A percentile compares a stretch with the other conserved stretches of the same genome.
phyloP scores from a whole-genome alignment of 2,113 vertebrate species.

The Paramormyrops kingsleyae region DNA sequence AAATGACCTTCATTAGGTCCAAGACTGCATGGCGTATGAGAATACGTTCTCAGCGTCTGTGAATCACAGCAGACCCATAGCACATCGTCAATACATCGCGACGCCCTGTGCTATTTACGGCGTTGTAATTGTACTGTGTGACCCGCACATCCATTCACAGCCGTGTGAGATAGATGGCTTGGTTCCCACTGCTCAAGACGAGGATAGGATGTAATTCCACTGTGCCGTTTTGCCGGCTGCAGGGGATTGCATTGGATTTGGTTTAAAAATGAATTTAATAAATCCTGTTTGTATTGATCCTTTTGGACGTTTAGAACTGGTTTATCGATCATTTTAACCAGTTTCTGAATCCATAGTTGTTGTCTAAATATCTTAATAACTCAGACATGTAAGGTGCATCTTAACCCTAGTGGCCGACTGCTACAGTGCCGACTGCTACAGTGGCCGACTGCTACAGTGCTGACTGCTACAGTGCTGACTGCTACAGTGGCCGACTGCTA shows the following conservation, averaged over 20 bases:
- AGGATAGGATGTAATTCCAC: background rate
- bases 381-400: background rate
- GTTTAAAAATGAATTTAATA: constrained; percentile 15
- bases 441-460: no score
- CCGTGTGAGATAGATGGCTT: background rate
- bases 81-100: background rate
- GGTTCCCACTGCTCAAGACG: background rate
- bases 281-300: constrained; percentile 6
- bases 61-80: background rate
- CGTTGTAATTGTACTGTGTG: background rate
- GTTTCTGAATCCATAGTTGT: background rate
- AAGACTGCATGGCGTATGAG: background rate
- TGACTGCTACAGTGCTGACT: no score
- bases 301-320: background rate
- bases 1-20: background rate
- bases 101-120: background rate
- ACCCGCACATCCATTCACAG: background rate
- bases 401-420: no score
- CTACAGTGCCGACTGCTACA: no score
- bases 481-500: no score
- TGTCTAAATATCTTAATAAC: background rate
- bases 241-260: constrained; percentile 12
- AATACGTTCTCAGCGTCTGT: background rate
- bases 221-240: background rate
- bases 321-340: background rate